Conservation (phyloP, 2,797 vertebrate species). For the Esox masquinongy region DNA sequence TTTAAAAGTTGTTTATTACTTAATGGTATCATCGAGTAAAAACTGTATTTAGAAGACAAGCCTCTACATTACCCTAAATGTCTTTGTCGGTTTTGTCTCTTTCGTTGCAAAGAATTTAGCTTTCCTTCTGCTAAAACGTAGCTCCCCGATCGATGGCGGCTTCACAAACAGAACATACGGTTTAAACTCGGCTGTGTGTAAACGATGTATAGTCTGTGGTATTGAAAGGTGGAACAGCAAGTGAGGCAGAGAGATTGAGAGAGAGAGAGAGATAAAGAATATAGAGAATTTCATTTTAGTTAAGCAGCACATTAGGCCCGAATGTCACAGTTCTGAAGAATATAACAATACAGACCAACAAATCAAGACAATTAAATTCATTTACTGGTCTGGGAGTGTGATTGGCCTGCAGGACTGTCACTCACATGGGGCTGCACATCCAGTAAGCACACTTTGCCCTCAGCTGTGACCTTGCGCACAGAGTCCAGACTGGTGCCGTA, state of each 20-base stretch:
- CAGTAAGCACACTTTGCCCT: slow-evolving; percentile 89
- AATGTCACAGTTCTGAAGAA: background rate
- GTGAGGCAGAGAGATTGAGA: slow-evolving; percentile 21
- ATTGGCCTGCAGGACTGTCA: slow-evolving; percentile 28
- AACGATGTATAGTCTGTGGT: slow-evolving; percentile 83
- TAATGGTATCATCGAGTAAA: background rate
- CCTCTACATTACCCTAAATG: slow-evolving; percentile 81
- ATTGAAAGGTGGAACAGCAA: slow-evolving; percentile 11
- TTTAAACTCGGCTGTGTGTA: slow-evolving; percentile 89
- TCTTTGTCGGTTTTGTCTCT: slow-evolving; percentile 76
- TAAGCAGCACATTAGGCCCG: background rate
- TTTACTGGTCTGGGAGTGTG: slow-evolving; percentile 1
- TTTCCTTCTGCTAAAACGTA: slow-evolving; percentile 87
- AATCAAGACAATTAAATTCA: background rate
- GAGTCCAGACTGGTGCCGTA: slow-evolving; percentile 90
- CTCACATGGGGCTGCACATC: slow-evolving; percentile 83
- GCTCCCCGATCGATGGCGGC: slow-evolving; percentile 85
- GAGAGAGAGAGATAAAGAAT: background rate
- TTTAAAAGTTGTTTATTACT: background rate
- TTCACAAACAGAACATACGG: slow-evolving; percentile 95
- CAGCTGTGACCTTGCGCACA: slow-evolving; percentile 80
- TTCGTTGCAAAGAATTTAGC: slow-evolving; percentile 83
- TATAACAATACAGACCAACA: background rate
- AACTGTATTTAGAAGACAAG: background rate
- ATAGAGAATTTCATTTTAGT: background rate